Evolutionary conservation across 2,113 vertebrate species (phyloP), one percentile per base, ranked within the genome.

Genomic region (Vulpes lagopus): DNA sequence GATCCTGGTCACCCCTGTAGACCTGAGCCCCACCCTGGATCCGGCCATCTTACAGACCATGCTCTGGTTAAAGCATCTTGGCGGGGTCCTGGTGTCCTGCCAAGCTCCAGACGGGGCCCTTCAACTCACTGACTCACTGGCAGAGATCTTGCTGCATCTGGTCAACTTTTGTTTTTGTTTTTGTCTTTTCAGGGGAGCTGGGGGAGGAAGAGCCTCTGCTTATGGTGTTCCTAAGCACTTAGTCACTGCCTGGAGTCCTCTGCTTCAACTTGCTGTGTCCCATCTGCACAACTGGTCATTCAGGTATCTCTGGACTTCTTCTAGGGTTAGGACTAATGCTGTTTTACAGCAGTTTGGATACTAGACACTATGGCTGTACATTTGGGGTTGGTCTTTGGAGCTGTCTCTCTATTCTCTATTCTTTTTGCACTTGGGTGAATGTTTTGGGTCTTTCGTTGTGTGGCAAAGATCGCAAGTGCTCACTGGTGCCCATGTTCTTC

Each of bases 91-190:
- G 57, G 51, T 74, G 51, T 96, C 49, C 83, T 57, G 32, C 49
- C n/a, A 59, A 30, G 32, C 53, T 81, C 67, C 30, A 62, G 53
- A 30, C 19, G 12, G 35, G 53, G 38, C 23, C 22, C 49, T 84
- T 64, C 11, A 23, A 65, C 32, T 90, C 74, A 23, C 17, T 59
- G 80, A 19, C 59, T 90, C 51, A 71, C 53, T 76, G 85, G 65
- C 76, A 57, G 60, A 74, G 69, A 69, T 62, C 86, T 83, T 83
- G 38, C 35, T 95, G 55, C 2, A 62, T 20, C 22, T 11, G 25
- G 19, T 84, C 5, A 15, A 86, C 51, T 82, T 60, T 35, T 81
- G 59, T n/a, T 85, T 69, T n/a, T 80, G 73, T 92, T 81, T 69
- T 35, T 55, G 64, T 73, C 53, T 76, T 62, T 32, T 10, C 49